phyloP scores from a whole-genome alignment of 1,140 invertebrate species.

The Heterodera schachtii region DNA sequence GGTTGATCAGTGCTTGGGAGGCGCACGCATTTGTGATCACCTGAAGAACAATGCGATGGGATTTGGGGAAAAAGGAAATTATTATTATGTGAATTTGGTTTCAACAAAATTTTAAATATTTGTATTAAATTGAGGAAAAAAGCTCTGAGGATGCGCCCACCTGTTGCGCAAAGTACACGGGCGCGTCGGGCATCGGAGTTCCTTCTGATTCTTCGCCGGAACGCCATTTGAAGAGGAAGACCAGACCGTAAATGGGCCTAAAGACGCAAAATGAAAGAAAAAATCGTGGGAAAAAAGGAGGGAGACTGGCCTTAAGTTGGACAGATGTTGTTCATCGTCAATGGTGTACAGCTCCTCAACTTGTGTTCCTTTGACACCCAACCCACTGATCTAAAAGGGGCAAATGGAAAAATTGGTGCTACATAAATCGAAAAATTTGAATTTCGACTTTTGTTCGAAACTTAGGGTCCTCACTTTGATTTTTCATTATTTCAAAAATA shows the following conservation, averaged over 20 bases:
- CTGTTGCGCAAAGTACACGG: constrained; percentile 98
- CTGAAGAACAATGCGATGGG: constrained; percentile 68
- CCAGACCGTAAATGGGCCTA: constrained; percentile 93
- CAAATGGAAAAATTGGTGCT: too few relatives aligned
- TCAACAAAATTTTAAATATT: too few relatives aligned
- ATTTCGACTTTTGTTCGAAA: too few relatives aligned
- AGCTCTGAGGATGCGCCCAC: constrained; percentile 67
- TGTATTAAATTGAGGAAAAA: neutral
- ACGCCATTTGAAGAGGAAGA: constrained; percentile 98
- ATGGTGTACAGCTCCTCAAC: constrained; percentile 97
- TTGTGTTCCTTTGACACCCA: constrained; percentile 75
- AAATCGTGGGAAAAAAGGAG: neutral
- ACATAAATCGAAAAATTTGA: too few relatives aligned
- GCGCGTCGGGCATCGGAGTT: constrained; percentile 79
- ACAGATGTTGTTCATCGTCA: constrained; percentile 70
- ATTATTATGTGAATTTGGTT: too few relatives aligned
- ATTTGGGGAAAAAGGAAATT: too few relatives aligned
- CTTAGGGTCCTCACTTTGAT: too few relatives aligned
- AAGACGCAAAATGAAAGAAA: constrained; percentile 3
- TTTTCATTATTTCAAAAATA: too few relatives aligned
- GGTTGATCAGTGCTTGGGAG: constrained; percentile 93
- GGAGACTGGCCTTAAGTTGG: constrained; percentile 7
- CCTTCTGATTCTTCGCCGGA: constrained; percentile 83
- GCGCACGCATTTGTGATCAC: constrained; percentile 99
- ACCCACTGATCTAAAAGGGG: constrained; percentile 76